These are phyloP conservation scores for Orchestes rusci DNA, from an alignment of 2,888 invertebrate species.

Conservation along the genomic window DNA sequence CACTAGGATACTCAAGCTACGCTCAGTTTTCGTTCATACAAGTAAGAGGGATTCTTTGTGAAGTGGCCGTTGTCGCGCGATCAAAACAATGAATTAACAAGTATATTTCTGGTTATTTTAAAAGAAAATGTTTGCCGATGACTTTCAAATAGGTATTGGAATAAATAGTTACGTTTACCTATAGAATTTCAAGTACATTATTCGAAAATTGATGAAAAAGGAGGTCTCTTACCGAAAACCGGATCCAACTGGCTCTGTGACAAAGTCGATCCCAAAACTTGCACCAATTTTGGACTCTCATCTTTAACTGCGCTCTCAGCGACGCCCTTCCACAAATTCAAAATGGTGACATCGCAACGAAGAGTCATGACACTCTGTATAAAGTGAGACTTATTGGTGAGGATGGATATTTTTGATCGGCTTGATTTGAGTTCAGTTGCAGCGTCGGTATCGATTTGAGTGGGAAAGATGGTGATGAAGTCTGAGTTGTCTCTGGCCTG, in stretches of 20 bases:
- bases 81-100: too few species aligned
- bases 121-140: too few species aligned
- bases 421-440: constrained; percentile 33
- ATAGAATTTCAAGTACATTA: background rate
- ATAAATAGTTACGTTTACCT: too few species aligned
- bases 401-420: constrained; percentile 36
- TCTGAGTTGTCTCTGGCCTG: constrained; percentile 29
- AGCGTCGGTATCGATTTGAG: constrained; percentile 29
- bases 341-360: constrained; percentile 37
- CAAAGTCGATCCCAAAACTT: constrained; percentile 41
- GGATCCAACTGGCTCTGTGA: constrained; percentile 37
- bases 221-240: constrained; percentile 14
- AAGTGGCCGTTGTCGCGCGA: too few species aligned
- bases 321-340: constrained; percentile 34
- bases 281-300: constrained; percentile 38
- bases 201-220: background rate
- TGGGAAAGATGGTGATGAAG: constrained; percentile 31
- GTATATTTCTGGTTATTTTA: too few species aligned
- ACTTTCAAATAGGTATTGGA: too few species aligned
- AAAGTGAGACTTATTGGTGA: constrained; percentile 36
- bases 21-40: too few species aligned
- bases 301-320: constrained; percentile 36
- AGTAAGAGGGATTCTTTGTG: too few species aligned
- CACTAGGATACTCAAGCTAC: too few species aligned
- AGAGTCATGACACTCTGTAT: constrained; percentile 35